Base-by-base conservation (phyloP, 1,140 invertebrate species). In the Drosophila elegans region DNA sequence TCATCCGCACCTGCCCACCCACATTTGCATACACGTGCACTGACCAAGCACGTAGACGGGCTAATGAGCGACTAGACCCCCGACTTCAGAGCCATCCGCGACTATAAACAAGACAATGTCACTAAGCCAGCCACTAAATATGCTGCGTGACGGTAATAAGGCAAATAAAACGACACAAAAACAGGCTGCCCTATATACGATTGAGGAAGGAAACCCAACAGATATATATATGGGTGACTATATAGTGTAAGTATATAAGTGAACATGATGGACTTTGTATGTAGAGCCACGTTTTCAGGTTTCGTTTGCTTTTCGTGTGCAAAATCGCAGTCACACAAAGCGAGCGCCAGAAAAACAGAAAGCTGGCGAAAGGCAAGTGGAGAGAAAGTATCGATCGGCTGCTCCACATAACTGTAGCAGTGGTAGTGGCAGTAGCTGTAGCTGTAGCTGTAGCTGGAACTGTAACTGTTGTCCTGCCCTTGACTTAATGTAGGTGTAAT, bases 401-500 rank as follows among this genome's bases (percentile, higher is more conserved):
- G 84, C 59, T 79, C 67, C 68, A 88, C 73, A 88, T 89, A 83
- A 73, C 69, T 72, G 72, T 74, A 67, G 64, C 72, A 1, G 16
- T 21, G 1, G 16, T 1, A 21, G 16, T 21, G 16, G 16, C 16
- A 21, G 16, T 21, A 21, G 16, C 16, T 21, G 16, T 21, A 21
- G 16, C 16, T 76, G 72, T 76, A 67, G 57, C 46, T 76, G 72
- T 76, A 67, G 57, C 46, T 51, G 72, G 77, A 67, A 72, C 72
- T 76, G 73, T 80, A 67, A 68, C 79, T 82, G 63, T 69, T 79
- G 72, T 83, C 66, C 73, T 89, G 84, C 80, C 84, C 84, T 88
- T 88, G 84, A 88, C 80, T 89, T 71, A 88, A 61, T 83, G 81
- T 86, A 84, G 84, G 84, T 89, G 84, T 84, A 88, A 88, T 88